These are phyloP conservation scores for Threskiornis aethiopicus DNA, from an alignment of 2,797 vertebrate genomes.

Conservation along the genomic window DNA sequence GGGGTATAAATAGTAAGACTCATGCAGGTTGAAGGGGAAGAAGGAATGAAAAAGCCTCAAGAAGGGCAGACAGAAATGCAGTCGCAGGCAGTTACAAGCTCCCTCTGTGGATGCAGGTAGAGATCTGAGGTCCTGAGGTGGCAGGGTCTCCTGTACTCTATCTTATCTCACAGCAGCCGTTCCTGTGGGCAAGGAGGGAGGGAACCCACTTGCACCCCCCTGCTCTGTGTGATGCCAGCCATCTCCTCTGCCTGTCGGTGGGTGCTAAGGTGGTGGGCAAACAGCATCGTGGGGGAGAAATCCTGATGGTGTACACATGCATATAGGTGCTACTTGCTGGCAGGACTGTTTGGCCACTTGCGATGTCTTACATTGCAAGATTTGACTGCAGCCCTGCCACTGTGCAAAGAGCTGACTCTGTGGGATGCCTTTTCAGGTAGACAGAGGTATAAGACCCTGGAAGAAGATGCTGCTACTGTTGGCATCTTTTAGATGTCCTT, in stretches of 20 bases:
- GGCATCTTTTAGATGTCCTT: background rate
- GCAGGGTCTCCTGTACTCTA: background rate
- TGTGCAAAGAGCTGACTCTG: background rate
- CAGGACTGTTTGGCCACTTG: background rate
- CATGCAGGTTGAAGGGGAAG: background rate
- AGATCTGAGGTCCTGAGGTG: background rate
- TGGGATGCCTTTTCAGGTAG: background rate
- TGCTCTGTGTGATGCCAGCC: background rate
- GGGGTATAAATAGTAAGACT: background rate
- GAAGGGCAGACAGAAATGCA: background rate
- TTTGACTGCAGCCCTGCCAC: background rate
- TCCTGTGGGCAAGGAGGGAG: background rate
- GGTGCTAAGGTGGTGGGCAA: background rate
- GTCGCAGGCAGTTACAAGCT: background rate
- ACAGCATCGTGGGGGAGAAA: accelerated
- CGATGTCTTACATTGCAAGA: background rate
- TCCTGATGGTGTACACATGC: background rate
- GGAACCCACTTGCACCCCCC: background rate
- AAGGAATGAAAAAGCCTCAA: background rate
- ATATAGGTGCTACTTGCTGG: background rate
- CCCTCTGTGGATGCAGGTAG: background rate
- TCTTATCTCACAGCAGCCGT: background rate
- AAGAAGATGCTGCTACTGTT: background rate
- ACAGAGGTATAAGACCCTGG: background rate
- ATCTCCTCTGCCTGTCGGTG: background rate